Conservation (phyloP, 2,797 vertebrate species). For the Takifugu ocellatus region DNA sequence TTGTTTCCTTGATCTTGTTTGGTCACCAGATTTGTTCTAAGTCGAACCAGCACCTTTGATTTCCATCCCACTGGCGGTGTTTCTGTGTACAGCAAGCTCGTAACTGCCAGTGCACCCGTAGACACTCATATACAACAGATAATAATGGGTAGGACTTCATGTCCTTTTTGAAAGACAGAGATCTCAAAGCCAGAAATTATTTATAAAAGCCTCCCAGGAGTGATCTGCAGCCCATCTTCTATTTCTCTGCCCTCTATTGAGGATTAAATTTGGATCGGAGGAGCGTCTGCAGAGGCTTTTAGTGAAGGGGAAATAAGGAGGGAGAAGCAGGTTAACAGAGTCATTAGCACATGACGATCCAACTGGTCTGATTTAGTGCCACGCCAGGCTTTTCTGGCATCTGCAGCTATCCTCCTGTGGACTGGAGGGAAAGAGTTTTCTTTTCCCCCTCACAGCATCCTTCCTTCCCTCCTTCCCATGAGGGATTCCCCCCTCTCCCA, state of each 20-base stretch:
- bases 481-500: constrained; percentile 39
- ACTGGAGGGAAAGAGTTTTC: constrained; percentile 56
- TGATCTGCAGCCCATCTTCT: constrained; percentile 22
- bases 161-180: constrained; percentile 2
- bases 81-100: too few relatives aligned
- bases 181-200: constrained; percentile 38
- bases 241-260: constrained; percentile 27
- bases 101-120: too few relatives aligned
- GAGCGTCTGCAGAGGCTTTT: constrained; percentile 54
- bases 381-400: constrained; percentile 48
- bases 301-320: constrained; percentile 35
- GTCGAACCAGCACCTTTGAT: too few relatives aligned
- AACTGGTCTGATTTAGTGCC: constrained; percentile 66
- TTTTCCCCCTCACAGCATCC: constrained; percentile 46
- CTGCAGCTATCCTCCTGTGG: constrained; percentile 44
- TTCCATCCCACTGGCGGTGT: too few relatives aligned
- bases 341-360: constrained; percentile 70
- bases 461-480: constrained; percentile 49
- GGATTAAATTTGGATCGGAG: constrained; percentile 63
- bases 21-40: too few relatives aligned
- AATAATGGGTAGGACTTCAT: too few relatives aligned
- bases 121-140: too few relatives aligned
- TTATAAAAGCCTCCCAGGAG: constrained; percentile 40
- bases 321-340: constrained; percentile 53
- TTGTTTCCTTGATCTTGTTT: too few relatives aligned